Evolutionary conservation across 2,797 vertebrate genomes (phyloP), one percentile per base, ranked within the genome.

Genomic region (Sorex maritimensis): DNA sequence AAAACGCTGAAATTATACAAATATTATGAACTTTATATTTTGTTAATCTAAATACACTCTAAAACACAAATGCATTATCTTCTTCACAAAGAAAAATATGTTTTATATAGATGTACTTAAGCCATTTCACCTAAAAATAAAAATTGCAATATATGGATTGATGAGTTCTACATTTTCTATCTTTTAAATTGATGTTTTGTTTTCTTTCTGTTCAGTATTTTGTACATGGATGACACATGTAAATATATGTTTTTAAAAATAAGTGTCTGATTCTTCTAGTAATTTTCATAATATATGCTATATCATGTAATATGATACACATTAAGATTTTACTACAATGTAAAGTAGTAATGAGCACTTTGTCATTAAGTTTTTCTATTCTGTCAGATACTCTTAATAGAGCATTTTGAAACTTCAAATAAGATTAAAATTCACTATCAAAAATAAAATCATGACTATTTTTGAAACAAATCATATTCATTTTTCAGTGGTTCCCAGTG

Each of bases 101-200:
- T 69, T 93, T 95, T 93, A 71, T 14, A 77, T 86, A 80, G 77
- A 81, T 72, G 73, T 92, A 55, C 55, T 63, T 46, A 89, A 91
- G n/a, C 0, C 44, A 83, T 52, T 91, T 89, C 30, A 78, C 10
- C 11, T 11, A 68, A 14, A 72, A 88, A 85, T 11, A 68, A 14
- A 68, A 88, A 85, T 75, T 80, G 75, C 44, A 81, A 67, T 69
- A 30, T 21, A 65, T 81, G 24, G 3, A 26, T 81, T 14, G 94
- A 81, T 69, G 1, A 0, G 52, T 72, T 86, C 90, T 93, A 79
- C 26, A 58, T 88, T 91, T 92, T 71, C 3, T 28, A 77, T 72
- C 55, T 83, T 75, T 92, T 78, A 88, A 92, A 87, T 11, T 55
- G 46, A 77, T 68, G 61, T 75, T 63, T 72, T 58, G 3, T 52